Base-by-base conservation (phyloP, 1,140 invertebrate species). In the Trichonephila clavipes region DNA sequence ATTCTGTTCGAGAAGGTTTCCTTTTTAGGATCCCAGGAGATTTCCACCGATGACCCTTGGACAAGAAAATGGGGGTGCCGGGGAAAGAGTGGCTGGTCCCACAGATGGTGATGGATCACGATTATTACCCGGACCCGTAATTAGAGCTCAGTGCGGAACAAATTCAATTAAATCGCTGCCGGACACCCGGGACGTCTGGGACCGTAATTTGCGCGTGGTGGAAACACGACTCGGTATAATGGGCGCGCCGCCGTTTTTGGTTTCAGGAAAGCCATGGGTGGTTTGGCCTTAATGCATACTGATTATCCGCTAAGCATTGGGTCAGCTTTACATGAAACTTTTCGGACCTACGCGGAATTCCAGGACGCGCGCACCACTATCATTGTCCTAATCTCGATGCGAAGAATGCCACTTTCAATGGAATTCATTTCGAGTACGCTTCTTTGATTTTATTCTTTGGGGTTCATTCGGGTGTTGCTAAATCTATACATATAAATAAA, bases 101-200 rank as follows among this genome's bases (percentile, higher is more conserved):
- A 21, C 24, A 61, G 58, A 86, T 86, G 51, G 44, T 86, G 83
- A 86, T 86, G 83, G 58, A 86, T 86, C 28, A 51, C 58, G 83
- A 59, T 61, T 86, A 86, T 86, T 86, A 86, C 83, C 44, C 83
- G n/a, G 83, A 19, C 83, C 83, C n/a, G 58, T 86, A 86, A 86
- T 86, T 86, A 86, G 83, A 44, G 44, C 44, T 51, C 83, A 19
- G 58, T 61, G 44, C 51, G 83, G 58, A 24, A 61, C 83, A 86
- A 86, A 86, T 86, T 86, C 83, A 86, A 86, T 86, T 86, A 86
- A 58, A 86, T 28, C 58, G 44, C 83, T 69, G 64, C 77, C 34
- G 77, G 77, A 82, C 77, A 44, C 21, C 77, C 16, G 64, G 64
- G 64, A 34, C 34, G 34, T 34, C 34, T 34, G 34, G 1, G 64